Percentiles rank a stretch among this genome's conserved stretches.
Conservation (phyloP, 2,113 vertebrate species). For the Neopipo cinnamomea region DNA sequence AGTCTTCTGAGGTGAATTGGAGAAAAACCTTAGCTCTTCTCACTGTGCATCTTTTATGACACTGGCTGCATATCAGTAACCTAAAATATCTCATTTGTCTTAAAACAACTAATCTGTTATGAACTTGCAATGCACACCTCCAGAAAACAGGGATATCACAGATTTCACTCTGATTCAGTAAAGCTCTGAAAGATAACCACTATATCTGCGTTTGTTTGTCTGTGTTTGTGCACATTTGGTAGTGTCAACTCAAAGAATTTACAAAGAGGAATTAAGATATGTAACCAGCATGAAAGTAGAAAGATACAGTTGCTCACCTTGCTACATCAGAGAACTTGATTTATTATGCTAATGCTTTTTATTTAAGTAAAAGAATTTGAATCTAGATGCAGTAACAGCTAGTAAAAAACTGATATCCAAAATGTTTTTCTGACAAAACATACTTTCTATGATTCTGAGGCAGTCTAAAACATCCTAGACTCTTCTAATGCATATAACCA, state of each 20-base stretch:
- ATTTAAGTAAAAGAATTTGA: not conserved
- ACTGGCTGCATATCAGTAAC: not conserved
- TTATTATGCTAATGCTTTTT: not conserved
- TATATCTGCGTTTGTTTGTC: not conserved
- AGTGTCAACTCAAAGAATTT: not conserved
- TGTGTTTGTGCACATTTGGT: not conserved
- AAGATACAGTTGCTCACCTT: not conserved
- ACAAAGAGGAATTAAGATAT: not conserved
- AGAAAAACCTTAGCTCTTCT: not conserved
- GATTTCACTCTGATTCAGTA: not conserved
- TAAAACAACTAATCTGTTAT: not conserved
- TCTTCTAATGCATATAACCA: not conserved
- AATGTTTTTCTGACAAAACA: not conserved
- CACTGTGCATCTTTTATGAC: not conserved
- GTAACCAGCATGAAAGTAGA: not conserved
- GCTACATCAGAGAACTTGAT: not conserved
- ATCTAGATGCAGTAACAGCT: not conserved
- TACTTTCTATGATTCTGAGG: not conserved
- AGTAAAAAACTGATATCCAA: not conserved
- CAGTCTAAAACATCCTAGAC: not conserved
- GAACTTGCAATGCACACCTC: rapidly evolving
- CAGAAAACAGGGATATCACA: not conserved
- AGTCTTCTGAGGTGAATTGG: not conserved
- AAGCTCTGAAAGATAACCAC: not conserved
- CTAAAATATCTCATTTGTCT: not conserved